These are phyloP conservation scores for Fregata magnificens DNA, from an alignment of 2,113 vertebrate species.

Conservation along the genomic window DNA sequence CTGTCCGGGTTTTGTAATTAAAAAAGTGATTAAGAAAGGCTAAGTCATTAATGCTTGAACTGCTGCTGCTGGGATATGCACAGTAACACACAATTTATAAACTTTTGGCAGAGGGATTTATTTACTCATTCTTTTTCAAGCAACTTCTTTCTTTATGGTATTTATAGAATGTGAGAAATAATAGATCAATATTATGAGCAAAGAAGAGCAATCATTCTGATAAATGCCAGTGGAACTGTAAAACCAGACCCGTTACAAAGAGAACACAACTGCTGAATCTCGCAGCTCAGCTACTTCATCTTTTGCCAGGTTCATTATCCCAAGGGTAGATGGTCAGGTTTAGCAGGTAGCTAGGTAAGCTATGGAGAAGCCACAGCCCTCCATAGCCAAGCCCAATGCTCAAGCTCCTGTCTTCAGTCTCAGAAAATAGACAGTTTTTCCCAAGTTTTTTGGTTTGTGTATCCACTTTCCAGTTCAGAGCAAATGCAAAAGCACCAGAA, in stretches of 20 bases:
- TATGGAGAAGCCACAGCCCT: neutral
- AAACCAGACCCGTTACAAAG: neutral
- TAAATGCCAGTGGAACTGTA: neutral
- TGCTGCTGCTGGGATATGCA: neutral
- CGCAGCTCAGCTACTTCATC: neutral
- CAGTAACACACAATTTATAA: constrained; percentile 4
- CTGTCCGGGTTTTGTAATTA: constrained; percentile 48
- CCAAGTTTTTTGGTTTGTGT: neutral
- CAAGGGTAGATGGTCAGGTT: neutral
- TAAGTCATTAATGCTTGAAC: constrained; percentile 8
- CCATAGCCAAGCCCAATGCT: neutral
- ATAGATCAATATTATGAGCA: neutral
- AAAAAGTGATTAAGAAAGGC: constrained; percentile 36
- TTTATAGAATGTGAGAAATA: constrained; percentile 1
- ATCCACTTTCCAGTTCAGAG: neutral
- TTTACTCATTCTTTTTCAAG: constrained; percentile 4
- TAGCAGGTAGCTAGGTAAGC: neutral
- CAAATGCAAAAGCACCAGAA: neutral
- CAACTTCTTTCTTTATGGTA: neutral
- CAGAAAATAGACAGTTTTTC: neutral
- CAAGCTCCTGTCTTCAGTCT: neutral
- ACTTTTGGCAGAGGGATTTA: constrained; percentile 25
- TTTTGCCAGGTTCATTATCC: neutral
- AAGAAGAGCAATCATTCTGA: neutral
- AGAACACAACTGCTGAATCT: neutral